Percentiles rank a stretch among this genome's conserved stretches.
Conservation (phyloP, 2,888 invertebrate species). For the Orthosia cruda region DNA sequence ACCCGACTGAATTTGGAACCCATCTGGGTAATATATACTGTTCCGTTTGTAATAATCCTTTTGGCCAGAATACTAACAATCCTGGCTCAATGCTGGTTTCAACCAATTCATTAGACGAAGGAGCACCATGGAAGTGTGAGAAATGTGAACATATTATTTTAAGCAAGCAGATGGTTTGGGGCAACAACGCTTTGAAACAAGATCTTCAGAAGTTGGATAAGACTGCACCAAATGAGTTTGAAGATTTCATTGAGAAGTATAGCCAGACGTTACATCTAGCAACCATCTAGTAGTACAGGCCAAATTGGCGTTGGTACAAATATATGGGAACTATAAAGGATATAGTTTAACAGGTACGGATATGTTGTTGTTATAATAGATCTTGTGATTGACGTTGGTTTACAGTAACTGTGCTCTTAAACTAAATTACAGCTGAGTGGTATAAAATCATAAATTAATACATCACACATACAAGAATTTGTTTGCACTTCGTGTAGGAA, state of each 20-base stretch:
- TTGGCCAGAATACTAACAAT: conserved; percentile 69
- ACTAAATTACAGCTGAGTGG: conserved; percentile 16
- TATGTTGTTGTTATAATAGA: conserved; percentile 42
- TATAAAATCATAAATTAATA: background rate
- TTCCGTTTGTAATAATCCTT: conserved; percentile 91
- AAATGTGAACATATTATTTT: conserved; percentile 92
- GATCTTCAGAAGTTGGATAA: conserved; percentile 92
- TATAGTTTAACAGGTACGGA: conserved; percentile 90
- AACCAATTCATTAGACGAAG: conserved; percentile 92
- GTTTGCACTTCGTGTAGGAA: background rate
- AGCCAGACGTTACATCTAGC: conserved; percentile 92
- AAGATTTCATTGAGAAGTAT: conserved; percentile 93
- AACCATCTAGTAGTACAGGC: conserved; percentile 94
- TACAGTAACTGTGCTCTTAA: conserved; percentile 24
- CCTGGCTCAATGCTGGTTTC: conserved; percentile 91
- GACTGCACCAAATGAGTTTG: conserved; percentile 90
- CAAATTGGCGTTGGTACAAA: conserved; percentile 93
- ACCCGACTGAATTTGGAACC: conserved; percentile 94
- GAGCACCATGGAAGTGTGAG: conserved; percentile 93
- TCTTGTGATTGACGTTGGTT: conserved; percentile 25
- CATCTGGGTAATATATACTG: conserved; percentile 93
- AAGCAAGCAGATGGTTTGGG: conserved; percentile 92
- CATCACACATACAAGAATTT: background rate
- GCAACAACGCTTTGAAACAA: conserved; percentile 92
- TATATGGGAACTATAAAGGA: conserved; percentile 93